Evolutionary conservation across 2,888 invertebrate species (phyloP).

Genomic region (Lutraria lutraria): DNA sequence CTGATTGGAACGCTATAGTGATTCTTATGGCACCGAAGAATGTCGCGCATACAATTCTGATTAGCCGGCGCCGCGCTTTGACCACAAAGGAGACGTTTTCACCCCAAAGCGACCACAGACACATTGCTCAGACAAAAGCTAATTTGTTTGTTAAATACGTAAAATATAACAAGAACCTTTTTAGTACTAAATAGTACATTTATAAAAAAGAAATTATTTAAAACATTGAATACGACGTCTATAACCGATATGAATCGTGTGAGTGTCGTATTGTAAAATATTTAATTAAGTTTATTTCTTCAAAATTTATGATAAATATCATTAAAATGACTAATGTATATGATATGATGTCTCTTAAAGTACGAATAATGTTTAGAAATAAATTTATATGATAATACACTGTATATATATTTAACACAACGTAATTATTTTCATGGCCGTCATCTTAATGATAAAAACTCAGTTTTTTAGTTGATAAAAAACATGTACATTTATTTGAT

Average conservation of each 20-base stretch:
- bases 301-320: background rate
- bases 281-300: constrained; percentile 17
- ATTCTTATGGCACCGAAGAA: background rate
- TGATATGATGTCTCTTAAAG: no score
- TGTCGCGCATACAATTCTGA: background rate
- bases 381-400: no score
- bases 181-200: background rate
- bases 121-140: background rate
- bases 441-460: background rate
- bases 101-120: background rate
- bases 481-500: background rate
- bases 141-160: background rate
- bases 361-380: no score
- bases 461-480: background rate
- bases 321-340: no score
- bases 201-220: background rate
- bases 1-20: background rate
- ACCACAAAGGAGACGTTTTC: constrained; percentile 8
- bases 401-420: background rate
- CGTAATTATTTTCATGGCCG: background rate
- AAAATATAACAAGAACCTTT: background rate
- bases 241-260: background rate
- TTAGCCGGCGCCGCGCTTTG: background rate
- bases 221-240: background rate
- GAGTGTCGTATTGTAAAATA: constrained; percentile 6